Base-by-base conservation (phyloP, 1,140 invertebrate genomes). In the Carposina sasakii region DNA sequence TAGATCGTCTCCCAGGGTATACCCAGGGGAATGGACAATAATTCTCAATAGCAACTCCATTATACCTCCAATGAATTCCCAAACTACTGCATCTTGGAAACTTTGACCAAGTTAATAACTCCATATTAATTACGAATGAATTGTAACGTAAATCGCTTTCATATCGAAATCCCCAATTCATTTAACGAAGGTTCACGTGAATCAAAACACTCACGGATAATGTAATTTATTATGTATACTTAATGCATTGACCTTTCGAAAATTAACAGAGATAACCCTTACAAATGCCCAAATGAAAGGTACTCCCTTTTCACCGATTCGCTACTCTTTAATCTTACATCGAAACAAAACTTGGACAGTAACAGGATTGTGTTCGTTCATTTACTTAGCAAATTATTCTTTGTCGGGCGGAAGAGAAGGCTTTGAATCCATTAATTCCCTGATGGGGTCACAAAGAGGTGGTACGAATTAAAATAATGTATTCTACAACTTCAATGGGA, bases 381-480 rank as follows among this genome's bases (percentile, higher is more conserved):
- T 83, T 83, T 83, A 83, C 79, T 83, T 83, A 83, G 72, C 73
- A 81, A 83, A 83, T 83, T 81, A 83, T 83, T 81, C 79, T 83
- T 83, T 81, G 77, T 81, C 67, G 74, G 76, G 77, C 76, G 79
- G 76, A 79, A 81, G 70, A 74, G 76, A 71, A 77, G 72, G 65
- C 73, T 83, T 78, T 81, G 79, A 83, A 81, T 81, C 78, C 78
- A 83, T 83, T 81, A 83, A 83, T 83, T 78, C 69, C 52, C 51
- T 71, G 76, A 78, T 75, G 76, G 79, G 77, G 76, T 83, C 79
- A 81, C 77, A 78, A 74, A 79, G 75, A 83, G 77, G 79, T 79
- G 74, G 72, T 78, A 72, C 71, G 65, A 81, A 83, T 81, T 83
- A 83, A 81, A 79, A 83, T 81, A 81, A 81, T 83, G 71, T 81